Evolutionary conservation across 2,797 vertebrate species (phyloP).

Genomic region (Menidia menidia): DNA sequence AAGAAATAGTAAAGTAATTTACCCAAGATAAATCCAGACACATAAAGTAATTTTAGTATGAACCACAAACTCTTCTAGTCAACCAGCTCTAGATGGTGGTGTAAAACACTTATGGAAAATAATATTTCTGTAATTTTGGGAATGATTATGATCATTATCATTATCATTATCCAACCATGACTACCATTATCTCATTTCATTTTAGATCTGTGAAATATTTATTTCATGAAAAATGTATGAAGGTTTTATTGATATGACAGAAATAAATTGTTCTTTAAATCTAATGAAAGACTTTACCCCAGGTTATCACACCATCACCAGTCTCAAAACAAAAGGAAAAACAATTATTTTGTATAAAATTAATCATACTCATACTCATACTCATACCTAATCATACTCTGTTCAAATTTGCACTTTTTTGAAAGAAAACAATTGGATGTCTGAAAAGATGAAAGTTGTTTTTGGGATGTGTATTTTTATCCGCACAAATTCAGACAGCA

Average conservation of each 20-base stretch:
- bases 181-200: too few relatives aligned
- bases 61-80: not conserved
- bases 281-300: not conserved
- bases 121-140: not conserved
- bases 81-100: not conserved
- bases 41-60: not conserved
- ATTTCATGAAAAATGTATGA: too few relatives aligned
- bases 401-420: not conserved
- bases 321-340: not conserved
- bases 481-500: too few relatives aligned
- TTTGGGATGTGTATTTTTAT: too few relatives aligned
- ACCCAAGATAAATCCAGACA: not conserved
- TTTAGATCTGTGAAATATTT: not conserved
- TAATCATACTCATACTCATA: too few relatives aligned
- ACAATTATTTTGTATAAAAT: not conserved
- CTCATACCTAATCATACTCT: not conserved
- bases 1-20: not conserved
- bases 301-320: not conserved
- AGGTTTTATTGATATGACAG: not conserved
- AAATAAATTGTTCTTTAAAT: not conserved
- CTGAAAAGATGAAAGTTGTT: not conserved
- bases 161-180: not conserved
- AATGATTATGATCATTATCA: not conserved
- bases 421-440: not conserved
- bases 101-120: not conserved